Evolutionary conservation across 2,888 invertebrate species (phyloP).

Genomic region (Tinea semifulvella): DNA sequence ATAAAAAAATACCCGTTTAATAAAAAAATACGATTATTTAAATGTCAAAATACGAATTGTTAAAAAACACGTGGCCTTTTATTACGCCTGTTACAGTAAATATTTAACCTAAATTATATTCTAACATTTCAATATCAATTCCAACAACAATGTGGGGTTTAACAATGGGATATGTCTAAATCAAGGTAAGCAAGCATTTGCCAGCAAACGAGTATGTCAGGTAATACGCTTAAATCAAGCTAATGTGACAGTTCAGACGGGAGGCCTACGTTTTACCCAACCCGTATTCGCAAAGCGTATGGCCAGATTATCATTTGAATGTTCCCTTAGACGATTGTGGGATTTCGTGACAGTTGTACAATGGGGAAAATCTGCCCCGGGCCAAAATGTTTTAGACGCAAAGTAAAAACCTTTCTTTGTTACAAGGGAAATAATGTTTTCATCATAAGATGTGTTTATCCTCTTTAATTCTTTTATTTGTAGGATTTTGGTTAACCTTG

Average conservation of each 20-base stretch:
- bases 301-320: slow-evolving; percentile 63
- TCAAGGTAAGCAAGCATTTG: slow-evolving; percentile 13
- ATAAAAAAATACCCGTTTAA: no score
- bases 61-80: no score
- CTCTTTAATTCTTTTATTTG: slow-evolving; percentile 4
- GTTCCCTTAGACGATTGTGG: slow-evolving; percentile 59
- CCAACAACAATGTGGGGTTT: slow-evolving; percentile 5
- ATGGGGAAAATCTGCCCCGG: slow-evolving; percentile 40
- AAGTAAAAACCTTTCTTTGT: slow-evolving; percentile 28
- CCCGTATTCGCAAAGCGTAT: slow-evolving; percentile 47
- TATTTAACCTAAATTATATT: not conserved
- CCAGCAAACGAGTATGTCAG: slow-evolving; percentile 32
- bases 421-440: slow-evolving; percentile 42
- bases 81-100: no score
- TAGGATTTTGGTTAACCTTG: no score
- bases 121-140: slow-evolving; percentile 4
- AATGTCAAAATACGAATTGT: no score
- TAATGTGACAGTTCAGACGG: slow-evolving; percentile 53
- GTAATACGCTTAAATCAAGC: slow-evolving; percentile 56
- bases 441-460: slow-evolving; percentile 26
- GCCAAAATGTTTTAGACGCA: slow-evolving; percentile 41
- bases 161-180: slow-evolving; percentile 12
- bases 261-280: slow-evolving; percentile 25
- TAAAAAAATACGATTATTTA: no score
- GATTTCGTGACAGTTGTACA: slow-evolving; percentile 54